These are phyloP conservation scores for Grantiella picta DNA, from an alignment of 2,113 vertebrate species.

Conservation along the genomic window DNA sequence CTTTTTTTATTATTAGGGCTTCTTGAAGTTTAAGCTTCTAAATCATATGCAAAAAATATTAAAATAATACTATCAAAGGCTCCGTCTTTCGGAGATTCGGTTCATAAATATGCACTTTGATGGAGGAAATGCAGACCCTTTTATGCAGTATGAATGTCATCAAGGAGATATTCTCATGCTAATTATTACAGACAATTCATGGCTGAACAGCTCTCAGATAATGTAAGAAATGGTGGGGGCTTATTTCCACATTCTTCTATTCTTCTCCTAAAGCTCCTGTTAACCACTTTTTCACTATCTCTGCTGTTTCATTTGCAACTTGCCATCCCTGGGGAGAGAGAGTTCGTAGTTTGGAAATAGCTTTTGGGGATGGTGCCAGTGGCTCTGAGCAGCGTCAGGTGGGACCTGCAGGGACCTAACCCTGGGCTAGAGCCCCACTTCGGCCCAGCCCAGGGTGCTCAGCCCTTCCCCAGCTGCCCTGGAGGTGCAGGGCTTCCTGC, in stretches of 20 bases:
- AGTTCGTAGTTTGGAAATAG: background rate
- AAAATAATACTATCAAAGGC: slow-evolving; percentile 63
- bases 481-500: background rate
- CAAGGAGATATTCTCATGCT: slow-evolving; percentile 73
- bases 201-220: slow-evolving; percentile 59
- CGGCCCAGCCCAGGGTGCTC: background rate
- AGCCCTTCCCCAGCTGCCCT: background rate
- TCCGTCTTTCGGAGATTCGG: slow-evolving; percentile 24
- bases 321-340: background rate
- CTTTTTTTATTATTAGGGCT: slow-evolving; percentile 22
- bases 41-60: slow-evolving; percentile 64
- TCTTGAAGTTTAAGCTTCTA: slow-evolving; percentile 49
- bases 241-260: slow-evolving; percentile 23
- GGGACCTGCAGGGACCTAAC: accelerated
- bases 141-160: slow-evolving; percentile 72
- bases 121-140: slow-evolving; percentile 58
- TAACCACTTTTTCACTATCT: slow-evolving; percentile 31
- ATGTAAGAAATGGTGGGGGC: background rate
- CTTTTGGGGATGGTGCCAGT: background rate
- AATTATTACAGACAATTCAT: slow-evolving; percentile 69
- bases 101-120: slow-evolving; percentile 75
- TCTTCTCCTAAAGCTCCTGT: slow-evolving; percentile 18
- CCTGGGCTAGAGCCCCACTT: background rate
- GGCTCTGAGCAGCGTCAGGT: background rate
- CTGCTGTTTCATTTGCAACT: background rate